A percentile compares a stretch with the other conserved stretches of the same genome.
Evolutionary conservation across 2,888 invertebrate genomes (phyloP).

Genomic region (Apamea sordens): DNA sequence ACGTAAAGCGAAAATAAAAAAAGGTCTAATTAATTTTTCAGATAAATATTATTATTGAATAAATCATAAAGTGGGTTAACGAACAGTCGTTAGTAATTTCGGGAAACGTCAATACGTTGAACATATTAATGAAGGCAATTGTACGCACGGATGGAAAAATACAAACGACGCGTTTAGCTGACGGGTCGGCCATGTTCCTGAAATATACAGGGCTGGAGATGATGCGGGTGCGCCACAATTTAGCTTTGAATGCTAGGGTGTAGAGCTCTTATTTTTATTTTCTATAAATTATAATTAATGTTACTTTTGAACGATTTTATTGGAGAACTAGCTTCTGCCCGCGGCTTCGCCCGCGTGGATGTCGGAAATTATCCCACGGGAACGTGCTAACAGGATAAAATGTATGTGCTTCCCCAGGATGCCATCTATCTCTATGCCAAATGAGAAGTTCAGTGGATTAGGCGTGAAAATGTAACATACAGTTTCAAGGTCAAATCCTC

Average conservation of each 20-base stretch:
- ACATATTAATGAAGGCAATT: conserved; percentile 76
- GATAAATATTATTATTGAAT: conserved; percentile 59
- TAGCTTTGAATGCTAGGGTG: too few species aligned
- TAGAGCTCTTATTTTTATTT: too few species aligned
- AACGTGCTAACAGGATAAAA: too few species aligned
- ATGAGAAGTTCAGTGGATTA: too few species aligned
- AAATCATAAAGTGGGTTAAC: conserved; percentile 62
- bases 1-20: conserved; percentile 22
- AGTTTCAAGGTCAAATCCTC: too few species aligned
- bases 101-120: conserved; percentile 67
- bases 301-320: background rate
- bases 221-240: background rate
- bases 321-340: too few species aligned
- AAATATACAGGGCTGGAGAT: background rate
- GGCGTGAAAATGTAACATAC: too few species aligned
- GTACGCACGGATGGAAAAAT: conserved; percentile 71
- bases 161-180: conserved; percentile 72
- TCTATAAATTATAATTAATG: too few species aligned
- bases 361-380: too few species aligned
- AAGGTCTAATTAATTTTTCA: conserved; percentile 33
- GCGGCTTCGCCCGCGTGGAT: too few species aligned
- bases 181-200: conserved; percentile 56
- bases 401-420: too few species aligned
- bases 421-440: too few species aligned
- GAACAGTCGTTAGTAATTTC: conserved; percentile 65